Evolutionary conservation across 2,113 vertebrate species (phyloP), one percentile per base, ranked within the genome.

Genomic region (Megaleporinus macrocephalus): DNA sequence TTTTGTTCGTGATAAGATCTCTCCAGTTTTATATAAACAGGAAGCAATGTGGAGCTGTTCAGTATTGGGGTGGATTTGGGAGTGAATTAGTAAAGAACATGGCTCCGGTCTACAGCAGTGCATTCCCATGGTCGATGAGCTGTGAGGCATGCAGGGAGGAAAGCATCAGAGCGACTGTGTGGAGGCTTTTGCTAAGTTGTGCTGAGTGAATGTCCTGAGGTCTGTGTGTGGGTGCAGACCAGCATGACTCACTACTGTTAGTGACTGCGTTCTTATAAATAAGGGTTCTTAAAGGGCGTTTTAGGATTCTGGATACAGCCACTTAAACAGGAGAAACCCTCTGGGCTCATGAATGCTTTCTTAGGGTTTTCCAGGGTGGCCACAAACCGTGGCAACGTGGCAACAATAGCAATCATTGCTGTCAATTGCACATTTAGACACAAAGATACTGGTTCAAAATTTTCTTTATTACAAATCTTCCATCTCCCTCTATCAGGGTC

Each of bases 171-270:
- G 44, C 26, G 22, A 47, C 76, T 79, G 62, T 73, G 62, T 79
- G 76, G 70, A 78, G 61, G 33, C 57, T 73, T 73, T 30, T n/a
- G 59, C 53, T 66, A 75, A 78, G 75, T 76, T 83, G n/a, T 29
- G 47, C 69, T 78, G 81, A 78, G 68, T 65, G 69, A 83, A 83
- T 71, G 29, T 79, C 63, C 66, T 69, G 71, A 75, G 76, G 79
- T 73, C 74, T 73, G 72, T 79, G 72, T 70, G 76, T 82, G 66
- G 84, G 84, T 79, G 76, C 62, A 78, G 72, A 72, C 73, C 80
- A 81, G 29, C 80, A 81, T 81, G 80, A 81, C 65, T 82, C 84
- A 83, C 84, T 78, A 73, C 69, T 85, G 29, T 79, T 81, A 79
- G 61, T 82, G 69, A 78, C 65, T 82, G 73, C 47, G 7, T 81